Evolutionary conservation across 37 sponge, comb jelly and placozoan genomes (phyloP).

Genomic region (Bolinopsis microptera): DNA sequence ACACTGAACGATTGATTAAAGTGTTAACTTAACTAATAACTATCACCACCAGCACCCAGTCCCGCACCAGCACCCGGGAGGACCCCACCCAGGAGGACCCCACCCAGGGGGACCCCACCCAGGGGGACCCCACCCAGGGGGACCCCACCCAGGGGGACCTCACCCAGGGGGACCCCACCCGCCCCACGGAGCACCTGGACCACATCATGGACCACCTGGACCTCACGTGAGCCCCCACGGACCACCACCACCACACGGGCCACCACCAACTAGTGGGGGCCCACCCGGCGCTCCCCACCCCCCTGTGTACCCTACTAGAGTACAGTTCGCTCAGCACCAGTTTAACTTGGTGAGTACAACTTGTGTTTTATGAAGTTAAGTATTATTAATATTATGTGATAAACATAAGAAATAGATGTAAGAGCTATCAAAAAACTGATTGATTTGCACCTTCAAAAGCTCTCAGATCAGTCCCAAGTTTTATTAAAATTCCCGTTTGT

Average conservation of each 20-base stretch:
- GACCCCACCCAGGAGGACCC: not conserved
- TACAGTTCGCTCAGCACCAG: conserved; percentile 57
- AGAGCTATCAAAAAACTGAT: no score
- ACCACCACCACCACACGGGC: not conserved
- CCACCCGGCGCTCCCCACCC: not conserved
- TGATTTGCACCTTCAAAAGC: no score
- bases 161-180: not conserved
- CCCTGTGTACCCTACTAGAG: conserved; percentile 17
- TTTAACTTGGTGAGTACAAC: conserved; percentile 50
- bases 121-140: no score
- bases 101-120: not conserved
- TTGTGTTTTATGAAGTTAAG: not conserved
- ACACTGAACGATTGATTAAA: no score
- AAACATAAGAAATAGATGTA: no score
- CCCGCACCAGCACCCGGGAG: not conserved
- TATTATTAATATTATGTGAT: no score
- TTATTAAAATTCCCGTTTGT: no score
- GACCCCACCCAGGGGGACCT: not conserved
- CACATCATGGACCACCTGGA: not conserved
- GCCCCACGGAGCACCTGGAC: not conserved
- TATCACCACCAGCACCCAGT: not conserved
- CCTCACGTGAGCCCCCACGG: not conserved
- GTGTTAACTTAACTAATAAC: no score
- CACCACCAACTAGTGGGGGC: not conserved
- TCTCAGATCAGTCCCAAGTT: no score